These are phyloP conservation scores for Chaenogobius annularis DNA, from an alignment of 2,113 vertebrate species.

Conservation along the genomic window DNA sequence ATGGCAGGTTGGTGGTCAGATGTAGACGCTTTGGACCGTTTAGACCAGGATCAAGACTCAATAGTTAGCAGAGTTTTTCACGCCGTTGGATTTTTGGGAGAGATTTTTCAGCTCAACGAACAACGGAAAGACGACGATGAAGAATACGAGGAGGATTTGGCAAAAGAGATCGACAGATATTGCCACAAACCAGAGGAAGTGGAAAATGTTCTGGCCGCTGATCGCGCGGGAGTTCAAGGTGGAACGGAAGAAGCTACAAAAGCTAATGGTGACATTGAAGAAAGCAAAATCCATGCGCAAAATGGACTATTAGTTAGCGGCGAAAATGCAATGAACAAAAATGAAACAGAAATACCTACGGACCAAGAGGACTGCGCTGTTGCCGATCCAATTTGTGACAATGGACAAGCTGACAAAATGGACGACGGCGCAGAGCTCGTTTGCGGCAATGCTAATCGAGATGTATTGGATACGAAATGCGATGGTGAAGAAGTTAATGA, in stretches of 20 bases:
- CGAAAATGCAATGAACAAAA: background rate
- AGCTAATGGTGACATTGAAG: background rate
- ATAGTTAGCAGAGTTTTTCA: slow-evolving; percentile 33
- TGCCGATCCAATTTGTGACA: background rate
- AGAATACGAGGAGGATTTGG: background rate
- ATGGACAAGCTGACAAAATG: background rate
- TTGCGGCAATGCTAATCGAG: background rate
- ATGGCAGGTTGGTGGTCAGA: slow-evolving; percentile 51
- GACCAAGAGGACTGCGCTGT: background rate
- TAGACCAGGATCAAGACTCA: slow-evolving; percentile 19
- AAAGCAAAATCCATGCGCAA: background rate
- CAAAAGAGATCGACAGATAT: background rate
- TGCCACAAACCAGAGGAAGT: background rate
- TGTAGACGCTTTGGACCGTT: slow-evolving; percentile 6
- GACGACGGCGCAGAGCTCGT: background rate
- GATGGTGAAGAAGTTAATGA: background rate
- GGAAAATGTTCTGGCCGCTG: background rate
- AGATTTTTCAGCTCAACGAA: slow-evolving; percentile 35
- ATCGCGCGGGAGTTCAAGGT: background rate
- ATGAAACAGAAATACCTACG: background rate
- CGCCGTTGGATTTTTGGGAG: slow-evolving; percentile 48
- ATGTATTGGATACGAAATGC: background rate
- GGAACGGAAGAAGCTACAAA: background rate
- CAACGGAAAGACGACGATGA: background rate
- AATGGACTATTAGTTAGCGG: background rate